Percentiles rank a stretch among this genome's conserved stretches.
Evolutionary conservation across 2,888 invertebrate species (phyloP).

Genomic region (Syrista parreyssii): DNA sequence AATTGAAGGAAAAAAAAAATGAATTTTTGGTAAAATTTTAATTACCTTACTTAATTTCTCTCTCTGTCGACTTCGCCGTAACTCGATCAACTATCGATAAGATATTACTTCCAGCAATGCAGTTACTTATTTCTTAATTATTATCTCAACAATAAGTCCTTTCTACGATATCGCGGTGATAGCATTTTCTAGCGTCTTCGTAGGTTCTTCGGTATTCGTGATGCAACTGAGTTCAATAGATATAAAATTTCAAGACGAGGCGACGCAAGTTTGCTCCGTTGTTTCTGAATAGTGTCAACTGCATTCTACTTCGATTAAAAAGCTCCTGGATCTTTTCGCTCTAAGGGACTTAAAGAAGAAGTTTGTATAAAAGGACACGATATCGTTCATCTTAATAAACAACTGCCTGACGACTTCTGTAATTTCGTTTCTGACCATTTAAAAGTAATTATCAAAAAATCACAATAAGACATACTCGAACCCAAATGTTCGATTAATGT

Average conservation of each 20-base stretch:
- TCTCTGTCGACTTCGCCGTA: background rate
- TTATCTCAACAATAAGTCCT: background rate
- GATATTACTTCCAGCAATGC: background rate
- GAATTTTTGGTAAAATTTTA: background rate
- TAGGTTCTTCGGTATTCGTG: background rate
- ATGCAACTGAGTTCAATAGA: background rate
- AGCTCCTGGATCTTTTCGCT: background rate
- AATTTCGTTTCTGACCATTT: background rate
- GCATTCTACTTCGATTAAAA: conserved; percentile 4
- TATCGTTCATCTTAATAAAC: background rate
- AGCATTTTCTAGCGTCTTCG: background rate
- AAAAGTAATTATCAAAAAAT: background rate
- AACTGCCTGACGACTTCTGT: background rate
- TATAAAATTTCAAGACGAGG: background rate
- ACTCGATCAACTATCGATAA: background rate
- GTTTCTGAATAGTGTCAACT: conserved; percentile 5
- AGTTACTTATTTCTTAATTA: background rate
- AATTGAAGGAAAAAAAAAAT: background rate
- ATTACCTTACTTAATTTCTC: background rate
- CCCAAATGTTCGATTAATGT: too few relatives aligned
- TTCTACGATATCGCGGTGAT: background rate
- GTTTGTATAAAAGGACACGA: background rate
- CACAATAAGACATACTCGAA: too few relatives aligned
- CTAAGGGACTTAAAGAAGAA: background rate
- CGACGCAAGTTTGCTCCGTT: background rate